These are phyloP conservation scores for Melanerpes formicivorus DNA, from an alignment of 2,113 vertebrate species.

Conservation along the genomic window DNA sequence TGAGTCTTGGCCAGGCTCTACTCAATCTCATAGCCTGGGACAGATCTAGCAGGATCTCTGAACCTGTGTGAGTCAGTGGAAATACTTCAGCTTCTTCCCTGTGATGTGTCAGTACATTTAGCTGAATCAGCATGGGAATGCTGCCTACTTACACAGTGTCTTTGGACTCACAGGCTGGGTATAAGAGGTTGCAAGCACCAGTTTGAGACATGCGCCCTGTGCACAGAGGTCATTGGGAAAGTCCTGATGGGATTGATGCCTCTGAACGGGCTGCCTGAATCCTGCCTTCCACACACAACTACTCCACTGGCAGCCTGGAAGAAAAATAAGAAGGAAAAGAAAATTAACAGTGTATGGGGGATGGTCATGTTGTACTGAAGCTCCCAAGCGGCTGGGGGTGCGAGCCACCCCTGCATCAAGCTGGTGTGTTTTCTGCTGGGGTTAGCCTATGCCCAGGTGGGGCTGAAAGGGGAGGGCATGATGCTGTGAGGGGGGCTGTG, in stretches of 20 bases:
- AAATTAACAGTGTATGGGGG: fast-evolving
- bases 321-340: not conserved
- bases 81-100: not conserved
- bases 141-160: not conserved
- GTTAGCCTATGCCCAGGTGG: not conserved
- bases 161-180: not conserved
- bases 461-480: not conserved
- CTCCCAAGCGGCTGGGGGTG: not conserved
- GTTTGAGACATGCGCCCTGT: not conserved
- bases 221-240: not conserved
- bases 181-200: not conserved
- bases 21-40: not conserved
- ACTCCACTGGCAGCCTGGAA: not conserved
- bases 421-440: not conserved
- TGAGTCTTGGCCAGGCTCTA: not conserved
- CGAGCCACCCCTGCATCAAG: not conserved
- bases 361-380: not conserved
- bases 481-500: fast-evolving
- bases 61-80: not conserved
- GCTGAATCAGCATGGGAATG: constrained; percentile 58
- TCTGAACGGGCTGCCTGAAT: not conserved
- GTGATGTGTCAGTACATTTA: not conserved
- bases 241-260: not conserved
- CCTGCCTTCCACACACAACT: fast-evolving
- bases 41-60: constrained; percentile 10